Evolutionary conservation across 2,797 vertebrate species (phyloP), one percentile per base, ranked within the genome.

Genomic region (Pseudochirops cupreus): DNA sequence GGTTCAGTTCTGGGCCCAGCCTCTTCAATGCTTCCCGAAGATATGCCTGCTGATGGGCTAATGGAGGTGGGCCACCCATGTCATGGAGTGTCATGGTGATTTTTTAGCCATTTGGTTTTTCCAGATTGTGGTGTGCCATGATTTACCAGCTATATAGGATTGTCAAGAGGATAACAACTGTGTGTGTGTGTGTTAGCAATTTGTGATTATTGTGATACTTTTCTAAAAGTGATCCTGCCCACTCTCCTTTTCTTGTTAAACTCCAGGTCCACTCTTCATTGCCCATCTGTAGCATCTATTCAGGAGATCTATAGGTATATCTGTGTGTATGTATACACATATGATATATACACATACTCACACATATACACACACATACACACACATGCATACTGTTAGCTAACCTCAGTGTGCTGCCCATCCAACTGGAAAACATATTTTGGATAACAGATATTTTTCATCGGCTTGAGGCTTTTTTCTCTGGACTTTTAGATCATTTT

Each of bases 291-390:
- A 74, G n/a, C n/a, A 39, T 5, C n/a, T 39, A 24, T 74, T 74
- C n/a, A 74, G n/a, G 67, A 74, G n/a, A 39, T 24, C 39, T 9
- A 39, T 74, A 18, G 13, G 12, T 67, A n/a, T 67, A 5, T 67
- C 0, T 6, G n/a, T 12, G 0, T 57, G 24, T 58, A 0, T 18
- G 0, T 6, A 16, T n/a, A 24, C 0, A 39, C 6, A 18, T 39
- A 67, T n/a, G 11, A 33, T 4, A 74, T 7, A 74, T 21, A 39
- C 33, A 74, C 28, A 6, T 1, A 58, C 57, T 28, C 21, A 2
- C 2, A n/a, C 33, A 67, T 13, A 67, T 1, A n/a, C 2, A 67
- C 33, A n/a, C 2, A 67, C 2, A 59, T 3, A 31, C 28, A 18
- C 16, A 18, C 16, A 33, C 12, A 14, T 21, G n/a, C 67, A 39